Evolutionary conservation across 2,113 vertebrate genomes (phyloP).

Genomic region (Antigone vipio): DNA sequence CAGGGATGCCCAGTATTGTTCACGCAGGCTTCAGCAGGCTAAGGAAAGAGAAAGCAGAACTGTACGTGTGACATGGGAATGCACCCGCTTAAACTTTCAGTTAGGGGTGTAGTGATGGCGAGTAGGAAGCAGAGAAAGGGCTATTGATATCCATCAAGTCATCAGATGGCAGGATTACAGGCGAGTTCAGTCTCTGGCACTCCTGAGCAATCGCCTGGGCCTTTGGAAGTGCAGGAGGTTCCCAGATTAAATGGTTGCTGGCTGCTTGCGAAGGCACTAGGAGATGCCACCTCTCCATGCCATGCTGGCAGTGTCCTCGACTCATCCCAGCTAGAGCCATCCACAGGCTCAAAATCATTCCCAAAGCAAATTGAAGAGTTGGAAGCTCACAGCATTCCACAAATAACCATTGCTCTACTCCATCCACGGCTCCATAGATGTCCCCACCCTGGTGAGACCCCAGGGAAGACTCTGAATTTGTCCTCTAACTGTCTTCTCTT

Average conservation of each 20-base stretch:
- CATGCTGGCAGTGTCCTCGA: background rate
- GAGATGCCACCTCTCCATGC: background rate
- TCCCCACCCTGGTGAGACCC: background rate
- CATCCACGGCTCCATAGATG: background rate
- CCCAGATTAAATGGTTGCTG: background rate
- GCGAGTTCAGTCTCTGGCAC: background rate
- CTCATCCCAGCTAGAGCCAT: background rate
- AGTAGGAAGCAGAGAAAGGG: background rate
- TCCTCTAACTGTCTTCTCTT: background rate
- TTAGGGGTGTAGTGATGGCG: background rate
- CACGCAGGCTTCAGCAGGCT: background rate
- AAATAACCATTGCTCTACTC: background rate
- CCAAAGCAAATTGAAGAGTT: background rate
- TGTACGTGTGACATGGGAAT: background rate
- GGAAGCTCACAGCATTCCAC: background rate
- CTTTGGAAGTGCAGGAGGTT: background rate
- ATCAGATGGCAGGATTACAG: background rate
- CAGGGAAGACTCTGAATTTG: background rate
- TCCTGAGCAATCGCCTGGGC: background rate
- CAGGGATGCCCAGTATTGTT: background rate
- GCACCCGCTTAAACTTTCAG: fast-evolving
- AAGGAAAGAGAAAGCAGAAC: background rate
- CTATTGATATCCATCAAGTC: background rate
- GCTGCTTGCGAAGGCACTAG: background rate
- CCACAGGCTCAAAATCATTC: background rate